These are phyloP conservation scores for Dasyornis broadbenti DNA, from an alignment of 2,113 vertebrate genomes.

Conservation along the genomic window DNA sequence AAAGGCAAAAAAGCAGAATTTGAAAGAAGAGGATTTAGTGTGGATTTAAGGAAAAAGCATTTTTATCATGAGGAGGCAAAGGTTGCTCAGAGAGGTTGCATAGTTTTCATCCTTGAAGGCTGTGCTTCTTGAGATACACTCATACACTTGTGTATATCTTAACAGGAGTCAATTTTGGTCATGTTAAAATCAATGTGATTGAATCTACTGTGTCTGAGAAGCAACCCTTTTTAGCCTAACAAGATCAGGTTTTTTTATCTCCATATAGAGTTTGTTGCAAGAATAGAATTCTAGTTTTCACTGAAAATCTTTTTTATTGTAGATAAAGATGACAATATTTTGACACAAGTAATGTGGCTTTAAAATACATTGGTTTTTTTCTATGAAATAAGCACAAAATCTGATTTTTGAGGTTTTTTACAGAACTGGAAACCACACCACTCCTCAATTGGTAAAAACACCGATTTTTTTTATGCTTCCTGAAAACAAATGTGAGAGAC, in stretches of 20 bases:
- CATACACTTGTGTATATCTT: not conserved
- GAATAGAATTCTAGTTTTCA: not conserved
- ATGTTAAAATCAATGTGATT: not conserved
- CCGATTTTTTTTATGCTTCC: not conserved
- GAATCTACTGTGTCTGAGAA: not conserved
- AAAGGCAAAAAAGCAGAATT: not conserved
- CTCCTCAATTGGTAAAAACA: not conserved
- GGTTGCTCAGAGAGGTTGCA: not conserved
- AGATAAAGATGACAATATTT: not conserved
- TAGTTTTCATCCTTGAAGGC: not conserved
- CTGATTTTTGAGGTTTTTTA: not conserved
- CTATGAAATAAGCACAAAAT: not conserved
- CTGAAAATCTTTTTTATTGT: not conserved
- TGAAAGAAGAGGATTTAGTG: not conserved
- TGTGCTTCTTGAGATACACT: rapidly evolving
- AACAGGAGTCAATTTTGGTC: not conserved
- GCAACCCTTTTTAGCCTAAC: not conserved
- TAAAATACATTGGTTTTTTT: not conserved
- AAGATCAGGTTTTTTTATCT: not conserved
- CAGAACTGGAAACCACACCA: not conserved
- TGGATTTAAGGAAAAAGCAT: not conserved
- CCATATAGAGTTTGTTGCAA: not conserved
- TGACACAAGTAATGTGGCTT: not conserved
- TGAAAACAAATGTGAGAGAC: not conserved
- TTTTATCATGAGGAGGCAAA: not conserved